These are phyloP conservation scores for Acanthopleura granulata DNA, from an alignment of 2,888 invertebrate genomes.

Conservation along the genomic window DNA sequence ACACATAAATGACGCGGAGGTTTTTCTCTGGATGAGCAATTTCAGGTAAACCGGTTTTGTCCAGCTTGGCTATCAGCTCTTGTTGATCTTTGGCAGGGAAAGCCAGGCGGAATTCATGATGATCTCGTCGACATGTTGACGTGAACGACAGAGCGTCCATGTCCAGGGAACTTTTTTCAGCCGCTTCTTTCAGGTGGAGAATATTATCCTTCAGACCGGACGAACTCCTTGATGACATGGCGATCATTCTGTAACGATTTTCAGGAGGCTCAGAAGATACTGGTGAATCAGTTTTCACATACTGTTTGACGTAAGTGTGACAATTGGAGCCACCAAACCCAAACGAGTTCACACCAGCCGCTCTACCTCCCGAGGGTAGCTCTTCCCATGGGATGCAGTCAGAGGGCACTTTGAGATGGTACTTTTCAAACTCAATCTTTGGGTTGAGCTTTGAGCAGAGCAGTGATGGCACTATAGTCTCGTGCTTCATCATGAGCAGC, in stretches of 20 bases:
- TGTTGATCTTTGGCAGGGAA: constrained; percentile 22
- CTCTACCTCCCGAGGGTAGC: constrained; percentile 22
- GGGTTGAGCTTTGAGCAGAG: constrained; percentile 41
- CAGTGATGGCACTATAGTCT: constrained; percentile 45
- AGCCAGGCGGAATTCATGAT: constrained; percentile 27
- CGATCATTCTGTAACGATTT: constrained; percentile 21
- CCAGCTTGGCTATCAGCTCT: constrained; percentile 22
- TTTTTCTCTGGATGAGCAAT: background rate
- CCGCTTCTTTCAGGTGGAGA: constrained; percentile 3
- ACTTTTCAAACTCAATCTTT: constrained; percentile 39
- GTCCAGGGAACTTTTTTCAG: background rate
- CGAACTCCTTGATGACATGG: constrained; percentile 28
- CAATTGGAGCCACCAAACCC: constrained; percentile 59
- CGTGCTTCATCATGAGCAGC: constrained; percentile 50
- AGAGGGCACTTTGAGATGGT: constrained; percentile 38
- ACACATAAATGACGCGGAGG: constrained; percentile 44
- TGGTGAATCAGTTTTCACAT: background rate
- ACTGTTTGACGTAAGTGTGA: constrained; percentile 43
- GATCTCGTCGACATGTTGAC: constrained; percentile 38
- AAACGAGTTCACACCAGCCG: constrained; percentile 50
- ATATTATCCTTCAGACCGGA: constrained; percentile 21
- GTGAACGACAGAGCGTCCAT: constrained; percentile 29
- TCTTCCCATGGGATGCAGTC: constrained; percentile 27
- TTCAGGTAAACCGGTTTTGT: background rate
- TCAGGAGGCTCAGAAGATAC: background rate